Conservation (phyloP, 2,113 vertebrate genomes). For the Lagopus leucura region DNA sequence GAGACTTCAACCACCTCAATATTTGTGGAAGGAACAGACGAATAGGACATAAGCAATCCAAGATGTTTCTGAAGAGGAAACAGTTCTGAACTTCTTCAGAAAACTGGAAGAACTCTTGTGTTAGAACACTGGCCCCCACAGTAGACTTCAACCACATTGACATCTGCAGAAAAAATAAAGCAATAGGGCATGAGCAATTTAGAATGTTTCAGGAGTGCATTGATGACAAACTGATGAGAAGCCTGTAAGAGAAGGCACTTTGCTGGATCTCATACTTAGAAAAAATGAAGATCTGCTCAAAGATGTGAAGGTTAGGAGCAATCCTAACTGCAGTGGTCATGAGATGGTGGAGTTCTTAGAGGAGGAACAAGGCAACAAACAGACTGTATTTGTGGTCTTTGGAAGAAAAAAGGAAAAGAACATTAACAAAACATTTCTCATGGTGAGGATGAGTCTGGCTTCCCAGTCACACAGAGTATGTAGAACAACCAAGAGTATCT, state of each 20-base stretch:
- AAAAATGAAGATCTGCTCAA: neutral
- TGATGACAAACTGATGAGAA: neutral
- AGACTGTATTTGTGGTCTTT: neutral
- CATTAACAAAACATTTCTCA: neutral
- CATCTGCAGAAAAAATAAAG: neutral
- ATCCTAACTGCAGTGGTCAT: neutral
- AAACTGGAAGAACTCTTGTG: neutral
- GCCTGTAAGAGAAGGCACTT: neutral
- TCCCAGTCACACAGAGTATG: slow-evolving; percentile 73
- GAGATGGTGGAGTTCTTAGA: neutral
- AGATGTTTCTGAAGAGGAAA: too few relatives aligned
- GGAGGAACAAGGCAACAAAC: neutral
- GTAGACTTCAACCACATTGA: neutral
- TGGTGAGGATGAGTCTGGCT: neutral
- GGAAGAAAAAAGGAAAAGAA: neutral
- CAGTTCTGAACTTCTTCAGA: neutral
- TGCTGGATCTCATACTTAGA: neutral
- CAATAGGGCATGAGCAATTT: neutral
- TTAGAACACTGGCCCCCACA: neutral
- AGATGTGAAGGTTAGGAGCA: neutral
- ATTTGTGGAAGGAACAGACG: too few relatives aligned
- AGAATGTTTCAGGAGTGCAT: neutral
- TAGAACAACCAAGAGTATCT: slow-evolving; percentile 81
- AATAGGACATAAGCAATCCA: too few relatives aligned
- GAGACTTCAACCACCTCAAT: too few relatives aligned